Percentiles rank a stretch among this genome's conserved stretches.
phyloP scores from a whole-genome alignment of 2,113 vertebrate species.

The Platycercus adscitus region DNA sequence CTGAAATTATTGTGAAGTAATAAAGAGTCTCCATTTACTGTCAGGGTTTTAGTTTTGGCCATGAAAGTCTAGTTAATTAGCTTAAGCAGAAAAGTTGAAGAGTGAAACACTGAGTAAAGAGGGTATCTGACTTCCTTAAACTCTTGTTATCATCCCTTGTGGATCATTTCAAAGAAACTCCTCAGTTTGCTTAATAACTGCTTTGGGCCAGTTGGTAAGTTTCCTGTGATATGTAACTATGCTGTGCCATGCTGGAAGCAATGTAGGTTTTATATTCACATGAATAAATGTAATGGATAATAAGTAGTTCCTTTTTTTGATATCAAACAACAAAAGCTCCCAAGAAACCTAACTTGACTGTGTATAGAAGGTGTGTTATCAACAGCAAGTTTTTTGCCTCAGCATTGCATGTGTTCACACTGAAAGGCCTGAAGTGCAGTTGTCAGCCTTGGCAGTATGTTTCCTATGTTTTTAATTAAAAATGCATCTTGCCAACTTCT shows the following conservation, averaged over 20 bases:
- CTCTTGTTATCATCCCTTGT: not conserved
- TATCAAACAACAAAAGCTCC: not conserved
- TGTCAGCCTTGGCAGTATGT: not conserved
- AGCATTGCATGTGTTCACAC: not conserved
- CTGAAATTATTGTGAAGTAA: not conserved
- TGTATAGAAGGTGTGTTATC: not conserved
- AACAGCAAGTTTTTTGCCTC: not conserved
- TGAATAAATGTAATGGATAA: not conserved
- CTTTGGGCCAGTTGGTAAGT: not conserved
- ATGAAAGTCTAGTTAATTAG: not conserved
- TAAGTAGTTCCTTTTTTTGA: not conserved
- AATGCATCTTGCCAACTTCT: not conserved
- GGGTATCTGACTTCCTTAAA: not conserved
- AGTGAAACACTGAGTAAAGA: not conserved
- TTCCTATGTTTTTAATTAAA: not conserved
- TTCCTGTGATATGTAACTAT: not conserved
- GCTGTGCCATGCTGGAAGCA: not conserved
- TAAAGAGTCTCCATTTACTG: not conserved
- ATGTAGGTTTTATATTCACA: not conserved
- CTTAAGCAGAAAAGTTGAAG: not conserved
- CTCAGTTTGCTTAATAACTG: not conserved
- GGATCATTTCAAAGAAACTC: not conserved
- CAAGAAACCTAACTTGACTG: not conserved
- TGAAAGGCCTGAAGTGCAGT: not conserved
- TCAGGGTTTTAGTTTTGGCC: not conserved